Base-by-base conservation (phyloP, 2,113 vertebrate genomes). In the Chrysochloris asiatica region DNA sequence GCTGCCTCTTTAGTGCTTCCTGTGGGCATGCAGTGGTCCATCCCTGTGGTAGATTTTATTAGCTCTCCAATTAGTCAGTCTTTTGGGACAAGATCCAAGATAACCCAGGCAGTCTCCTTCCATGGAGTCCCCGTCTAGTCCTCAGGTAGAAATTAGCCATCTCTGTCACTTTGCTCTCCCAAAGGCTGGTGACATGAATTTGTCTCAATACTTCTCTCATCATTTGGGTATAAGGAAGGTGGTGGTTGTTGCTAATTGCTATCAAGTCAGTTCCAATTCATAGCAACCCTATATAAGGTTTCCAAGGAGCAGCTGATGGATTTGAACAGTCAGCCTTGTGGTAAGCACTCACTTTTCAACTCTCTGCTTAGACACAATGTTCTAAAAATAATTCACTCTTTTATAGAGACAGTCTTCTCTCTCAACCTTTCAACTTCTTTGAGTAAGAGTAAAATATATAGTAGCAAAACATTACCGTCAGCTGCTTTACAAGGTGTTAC, bases 51-150 rank as follows among this genome's bases (percentile, higher is more conserved):
- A 12, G 33, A n/a, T 81, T 9, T 38, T 71, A 1, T 33, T 72
- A 30, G n/a, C 72, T 7, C 95, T 8, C 63, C 65, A 33, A 16
- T 22, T n/a, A 63, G 8, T 76, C 17, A 78, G 28, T 75, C 24
- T 36, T 91, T 73, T 91, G 89, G 79, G 69, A 63, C 61, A 91
- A 30, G 71, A 84, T 79, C n/a, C 87, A 52, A 47, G 56, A 41
- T 38, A 93, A 38, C 33, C 41, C 30, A 86, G 85, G 24, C 50
- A 76, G 77, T 21, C 86, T 75, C 8, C 61, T 36, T 83, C 47
- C 12, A 36, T 72, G 76, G 33, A 30, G 36, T 77, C 28, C 47
- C 54, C 45, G 59, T 79, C 71, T 71, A 72, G n/a, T 69, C 50
- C 38, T 87, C 61, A 92, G 43, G 56, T 93, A 48, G 86, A 65